These are phyloP conservation scores for Plectropomus leopardus DNA, from an alignment of 2,113 vertebrate species.

Conservation along the genomic window DNA sequence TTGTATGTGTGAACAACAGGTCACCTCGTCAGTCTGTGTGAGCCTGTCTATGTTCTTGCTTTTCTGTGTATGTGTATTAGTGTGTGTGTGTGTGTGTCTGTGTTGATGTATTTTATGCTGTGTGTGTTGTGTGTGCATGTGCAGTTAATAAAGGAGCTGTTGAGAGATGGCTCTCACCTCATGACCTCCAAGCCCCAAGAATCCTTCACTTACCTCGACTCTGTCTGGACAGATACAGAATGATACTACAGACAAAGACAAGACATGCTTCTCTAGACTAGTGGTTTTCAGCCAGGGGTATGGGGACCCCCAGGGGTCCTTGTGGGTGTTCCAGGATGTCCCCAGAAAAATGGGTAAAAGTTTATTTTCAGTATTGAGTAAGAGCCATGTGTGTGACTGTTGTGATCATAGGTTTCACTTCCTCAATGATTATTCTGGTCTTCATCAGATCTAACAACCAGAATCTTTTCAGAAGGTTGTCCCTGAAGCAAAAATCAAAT, in stretches of 20 bases:
- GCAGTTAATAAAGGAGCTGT: constrained; percentile 82
- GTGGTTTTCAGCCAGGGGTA: too few relatives aligned
- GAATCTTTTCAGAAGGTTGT: too few relatives aligned
- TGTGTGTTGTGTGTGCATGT: constrained; percentile 40
- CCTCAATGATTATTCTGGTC: too few relatives aligned
- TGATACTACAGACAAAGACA: constrained; percentile 54
- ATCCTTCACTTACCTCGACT: constrained; percentile 70
- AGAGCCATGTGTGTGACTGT: too few relatives aligned
- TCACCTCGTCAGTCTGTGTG: constrained; percentile 4
- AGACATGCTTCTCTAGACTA: constrained; percentile 23
- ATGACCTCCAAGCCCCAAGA: constrained; percentile 71
- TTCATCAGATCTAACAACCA: too few relatives aligned
- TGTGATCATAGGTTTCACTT: too few relatives aligned
- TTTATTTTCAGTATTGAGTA: too few relatives aligned
- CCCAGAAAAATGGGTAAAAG: too few relatives aligned
- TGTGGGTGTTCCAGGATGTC: too few relatives aligned
- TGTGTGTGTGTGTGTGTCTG: constrained; percentile 26
- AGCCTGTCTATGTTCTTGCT: background rate
- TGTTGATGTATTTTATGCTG: constrained; percentile 1
- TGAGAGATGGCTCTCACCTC: constrained; percentile 79
- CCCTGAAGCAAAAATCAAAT: too few relatives aligned
- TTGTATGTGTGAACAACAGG: constrained; percentile 51
- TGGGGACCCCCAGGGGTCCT: too few relatives aligned
- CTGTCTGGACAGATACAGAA: constrained; percentile 50
- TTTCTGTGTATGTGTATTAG: constrained; percentile 13